Evolutionary conservation across 2,888 invertebrate species (phyloP), one percentile per base, ranked within the genome.

Genomic region (Heliothis peltigera): DNA sequence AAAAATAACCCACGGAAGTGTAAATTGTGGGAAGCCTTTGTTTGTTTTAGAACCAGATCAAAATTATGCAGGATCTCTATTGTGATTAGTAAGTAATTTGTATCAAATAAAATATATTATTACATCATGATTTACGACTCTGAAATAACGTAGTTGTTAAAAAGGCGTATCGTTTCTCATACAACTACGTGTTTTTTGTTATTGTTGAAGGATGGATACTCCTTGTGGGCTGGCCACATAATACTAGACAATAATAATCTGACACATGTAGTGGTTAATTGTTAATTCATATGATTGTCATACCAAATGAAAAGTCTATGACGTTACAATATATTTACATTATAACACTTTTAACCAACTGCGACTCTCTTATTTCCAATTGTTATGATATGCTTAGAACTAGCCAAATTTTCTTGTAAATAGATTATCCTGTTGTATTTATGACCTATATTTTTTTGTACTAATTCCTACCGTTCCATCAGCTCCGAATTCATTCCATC

Each of bases 1-100:
- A 39, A 57, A 77, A 66, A 69, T 52, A 47, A 52, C 39, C 12
- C 54, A 25, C 28, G 44, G 63, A 62, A 58, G 58, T 63, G 35
- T 39, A 28, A 28, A 28, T 10, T 28, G 28, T 28, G 28, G 28
- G 39, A 59, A 25, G 49, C 39, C n/a, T 10, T 22, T 42, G 58
- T 67, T 47, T 58, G 66, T 68, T 65, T 49, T 49, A 51, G 53
- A 52, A 52, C 22, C 19, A 43, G 63, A 47, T 56, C 43, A 53
- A 66, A 60, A 51, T 7, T 19, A 22, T 17, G 32, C 0, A 15
- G 47, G 8, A 28, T 28, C 46, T 69, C 58, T 22, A 56, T 47
- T 42, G 46, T 48, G n/a, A 55, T 51, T 28, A 46, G 17, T 47
- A 42, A 28, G 35, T 52, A 52, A 57, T 59, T 51, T 39, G 10